These are phyloP conservation scores for Idaea dimidiata DNA, from an alignment of 2,888 invertebrate genomes.

Conservation along the genomic window DNA sequence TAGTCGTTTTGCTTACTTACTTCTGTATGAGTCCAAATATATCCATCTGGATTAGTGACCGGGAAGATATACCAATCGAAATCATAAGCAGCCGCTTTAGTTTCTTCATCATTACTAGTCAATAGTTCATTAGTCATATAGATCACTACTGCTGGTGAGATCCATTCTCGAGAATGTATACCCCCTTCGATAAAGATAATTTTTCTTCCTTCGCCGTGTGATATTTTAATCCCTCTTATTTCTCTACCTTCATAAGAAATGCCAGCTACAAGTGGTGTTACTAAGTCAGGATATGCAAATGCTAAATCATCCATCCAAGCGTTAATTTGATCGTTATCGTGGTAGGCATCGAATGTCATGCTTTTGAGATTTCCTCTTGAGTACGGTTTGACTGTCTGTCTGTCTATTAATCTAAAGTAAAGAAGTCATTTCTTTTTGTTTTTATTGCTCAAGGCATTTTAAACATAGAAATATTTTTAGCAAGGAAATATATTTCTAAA, in stretches of 20 bases:
- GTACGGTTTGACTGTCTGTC: conserved; percentile 58
- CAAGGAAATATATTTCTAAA: too few relatives aligned
- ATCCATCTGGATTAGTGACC: conserved; percentile 89
- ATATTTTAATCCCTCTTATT: conserved; percentile 74
- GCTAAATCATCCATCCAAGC: conserved; percentile 79
- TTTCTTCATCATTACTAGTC: conserved; percentile 70
- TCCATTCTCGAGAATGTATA: conserved; percentile 90
- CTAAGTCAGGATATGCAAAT: conserved; percentile 60
- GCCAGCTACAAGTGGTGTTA: conserved; percentile 63
- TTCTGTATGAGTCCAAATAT: conserved; percentile 83
- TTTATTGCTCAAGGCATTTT: too few relatives aligned
- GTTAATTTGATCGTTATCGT: conserved; percentile 81
- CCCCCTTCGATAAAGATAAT: conserved; percentile 71
- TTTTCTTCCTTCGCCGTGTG: conserved; percentile 53
- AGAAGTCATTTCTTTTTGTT: too few relatives aligned
- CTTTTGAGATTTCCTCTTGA: conserved; percentile 43
- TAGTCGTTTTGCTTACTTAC: conserved; percentile 42
- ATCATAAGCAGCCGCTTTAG: conserved; percentile 70
- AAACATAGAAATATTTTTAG: too few relatives aligned
- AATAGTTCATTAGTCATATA: conserved; percentile 83
- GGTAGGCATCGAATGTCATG: conserved; percentile 82
- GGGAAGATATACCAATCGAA: conserved; percentile 89
- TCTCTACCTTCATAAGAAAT: conserved; percentile 65
- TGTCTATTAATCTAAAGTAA: conserved; percentile 73
- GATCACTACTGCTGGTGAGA: conserved; percentile 82